These are phyloP conservation scores for Napeogenes inachia DNA, from an alignment of 2,888 invertebrate genomes.

Conservation along the genomic window DNA sequence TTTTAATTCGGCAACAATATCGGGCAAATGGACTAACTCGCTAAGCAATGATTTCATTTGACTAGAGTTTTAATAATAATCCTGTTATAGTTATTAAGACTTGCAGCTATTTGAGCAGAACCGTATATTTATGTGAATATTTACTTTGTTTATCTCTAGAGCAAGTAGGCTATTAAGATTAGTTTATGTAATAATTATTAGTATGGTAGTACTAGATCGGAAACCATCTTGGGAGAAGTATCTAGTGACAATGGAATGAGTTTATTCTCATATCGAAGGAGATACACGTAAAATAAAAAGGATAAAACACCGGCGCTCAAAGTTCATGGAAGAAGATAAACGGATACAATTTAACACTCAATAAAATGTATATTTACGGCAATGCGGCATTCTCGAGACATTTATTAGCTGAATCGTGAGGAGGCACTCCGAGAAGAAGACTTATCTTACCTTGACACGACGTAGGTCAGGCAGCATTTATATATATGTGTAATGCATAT, in stretches of 20 bases:
- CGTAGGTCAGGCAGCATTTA: conserved; percentile 4
- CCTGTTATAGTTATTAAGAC: neutral
- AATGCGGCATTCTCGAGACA: neutral
- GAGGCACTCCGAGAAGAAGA: neutral
- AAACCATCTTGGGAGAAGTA: too few species aligned
- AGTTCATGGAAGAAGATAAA: neutral
- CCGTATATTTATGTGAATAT: neutral
- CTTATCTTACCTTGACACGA: conserved; percentile 3
- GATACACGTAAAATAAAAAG: too few species aligned
- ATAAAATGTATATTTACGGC: neutral
- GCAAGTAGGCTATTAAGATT: neutral
- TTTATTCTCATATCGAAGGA: too few species aligned
- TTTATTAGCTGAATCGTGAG: neutral
- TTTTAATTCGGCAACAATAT: too few species aligned
- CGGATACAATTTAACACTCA: neutral
- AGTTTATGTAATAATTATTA: neutral
- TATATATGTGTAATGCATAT: neutral
- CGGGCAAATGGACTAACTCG: too few species aligned
- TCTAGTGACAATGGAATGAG: too few species aligned
- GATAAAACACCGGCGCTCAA: neutral
- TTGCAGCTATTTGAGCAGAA: neutral
- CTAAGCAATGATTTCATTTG: too few species aligned
- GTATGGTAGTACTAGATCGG: neutral
- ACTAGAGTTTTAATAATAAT: neutral
- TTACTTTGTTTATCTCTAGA: conserved; percentile 1